Percentiles rank a stretch among this genome's conserved stretches.
Evolutionary conservation across 1,140 invertebrate genomes (phyloP).

Genomic region (Drosophila sucinea): DNA sequence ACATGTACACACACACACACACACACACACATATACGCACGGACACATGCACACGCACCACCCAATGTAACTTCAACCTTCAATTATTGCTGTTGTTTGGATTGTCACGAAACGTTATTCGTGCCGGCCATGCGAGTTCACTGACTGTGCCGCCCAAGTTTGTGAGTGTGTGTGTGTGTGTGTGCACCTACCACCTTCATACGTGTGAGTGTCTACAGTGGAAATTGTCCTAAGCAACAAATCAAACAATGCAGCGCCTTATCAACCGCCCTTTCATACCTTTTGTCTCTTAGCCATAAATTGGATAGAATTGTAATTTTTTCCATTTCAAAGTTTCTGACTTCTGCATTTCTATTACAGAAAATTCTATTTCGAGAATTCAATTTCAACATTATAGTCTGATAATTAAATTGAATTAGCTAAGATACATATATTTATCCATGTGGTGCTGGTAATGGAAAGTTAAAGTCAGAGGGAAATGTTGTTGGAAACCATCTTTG

Average conservation of each 20-base stretch:
- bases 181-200: neutral
- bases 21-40: constrained; percentile 40
- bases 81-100: constrained; percentile 64
- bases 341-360: no score
- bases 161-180: constrained; percentile 20
- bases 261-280: no score
- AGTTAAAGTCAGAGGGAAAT: no score
- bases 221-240: neutral
- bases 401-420: no score
- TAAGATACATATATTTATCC: no score
- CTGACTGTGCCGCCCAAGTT: constrained; percentile 70
- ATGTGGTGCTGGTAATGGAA: no score
- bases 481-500: no score
- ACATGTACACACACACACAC: constrained; percentile 40
- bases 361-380: no score
- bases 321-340: no score
- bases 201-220: constrained; percentile 29
- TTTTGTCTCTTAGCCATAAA: no score
- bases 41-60: constrained; percentile 35
- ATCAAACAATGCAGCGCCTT: neutral
- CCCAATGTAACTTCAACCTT: constrained; percentile 77
- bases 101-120: constrained; percentile 80
- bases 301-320: no score
- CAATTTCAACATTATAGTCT: no score
- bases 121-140: constrained; percentile 80